phyloP scores from a whole-genome alignment of 2,888 invertebrate genomes.

The Himalopsyche anomala region DNA sequence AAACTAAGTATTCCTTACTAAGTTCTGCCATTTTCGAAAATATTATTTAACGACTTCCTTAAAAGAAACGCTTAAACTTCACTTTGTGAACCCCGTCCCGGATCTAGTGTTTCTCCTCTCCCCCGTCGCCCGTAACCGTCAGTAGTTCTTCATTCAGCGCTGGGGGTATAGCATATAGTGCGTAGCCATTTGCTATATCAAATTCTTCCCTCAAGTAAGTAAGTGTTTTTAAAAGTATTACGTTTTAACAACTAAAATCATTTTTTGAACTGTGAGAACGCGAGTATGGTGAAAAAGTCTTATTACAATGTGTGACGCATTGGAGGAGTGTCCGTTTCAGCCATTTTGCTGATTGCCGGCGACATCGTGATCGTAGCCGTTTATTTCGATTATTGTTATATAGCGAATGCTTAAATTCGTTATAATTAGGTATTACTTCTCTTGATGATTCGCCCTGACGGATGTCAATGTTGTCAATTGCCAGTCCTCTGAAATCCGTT shows the following conservation, averaged over 20 bases:
- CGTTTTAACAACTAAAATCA: not conserved
- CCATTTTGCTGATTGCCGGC: constrained; percentile 78
- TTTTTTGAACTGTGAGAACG: constrained; percentile 10
- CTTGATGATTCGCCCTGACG: not conserved
- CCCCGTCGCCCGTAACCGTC: constrained; percentile 72
- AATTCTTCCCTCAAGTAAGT: constrained; percentile 78
- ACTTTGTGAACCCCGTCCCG: constrained; percentile 77
- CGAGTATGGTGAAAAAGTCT: constrained; percentile 66
- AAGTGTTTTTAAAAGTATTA: constrained; percentile 70
- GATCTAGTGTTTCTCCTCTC: constrained; percentile 75
- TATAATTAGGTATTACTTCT: not conserved
- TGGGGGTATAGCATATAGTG: constrained; percentile 77
- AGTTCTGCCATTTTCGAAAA: not conserved
- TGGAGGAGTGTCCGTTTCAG: constrained; percentile 79
- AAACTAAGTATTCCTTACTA: not conserved
- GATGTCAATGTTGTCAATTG: constrained; percentile 31
- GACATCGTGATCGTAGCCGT: constrained; percentile 72
- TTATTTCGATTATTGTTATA: constrained; percentile 1
- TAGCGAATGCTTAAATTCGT: not conserved
- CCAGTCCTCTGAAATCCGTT: not conserved
- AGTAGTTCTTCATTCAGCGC: constrained; percentile 76
- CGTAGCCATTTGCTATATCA: constrained; percentile 77
- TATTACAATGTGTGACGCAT: constrained; percentile 77
- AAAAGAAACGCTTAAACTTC: constrained; percentile 68
- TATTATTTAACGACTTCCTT: constrained; percentile 49